Evolutionary conservation across 1,140 invertebrate genomes (phyloP), one percentile per base, ranked within the genome.

Genomic region (Paramacrobiotus metropolitanus): DNA sequence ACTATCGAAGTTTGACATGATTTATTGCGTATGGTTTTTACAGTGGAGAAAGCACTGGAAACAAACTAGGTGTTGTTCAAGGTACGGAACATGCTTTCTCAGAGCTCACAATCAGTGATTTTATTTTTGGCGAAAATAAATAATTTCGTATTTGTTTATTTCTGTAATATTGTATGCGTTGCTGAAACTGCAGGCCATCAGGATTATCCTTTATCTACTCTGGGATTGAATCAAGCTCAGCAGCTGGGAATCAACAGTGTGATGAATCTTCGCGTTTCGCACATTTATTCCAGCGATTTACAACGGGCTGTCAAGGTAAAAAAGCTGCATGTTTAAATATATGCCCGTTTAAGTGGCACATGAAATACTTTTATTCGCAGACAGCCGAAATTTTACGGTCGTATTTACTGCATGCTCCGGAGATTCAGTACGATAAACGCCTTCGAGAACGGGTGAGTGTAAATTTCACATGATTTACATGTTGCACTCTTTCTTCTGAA

Each of bases 61-160:
- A 55, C 48, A 55, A 55, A 24, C 24, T 55, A 4, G 48, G 48
- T 28, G 48, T 55, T 9, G 48, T 55, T 28, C 48, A 55, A 55
- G 48, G 48, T 55, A n/a, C n/a, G n/a, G n/a, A n/a, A n/a, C n/a
- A n/a, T n/a, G n/a, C n/a, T n/a, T n/a, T n/a, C n/a, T n/a, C n/a
- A n/a, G n/a, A n/a, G n/a, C n/a, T n/a, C n/a, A n/a, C n/a, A n/a
- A n/a, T n/a, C 34, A n/a, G 34, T 40, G 9, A 40, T n/a, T 40
- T 40, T 40, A n/a, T 40, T 40, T 40, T 40, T 40, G 15, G 15
- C n/a, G 34, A 40, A 40, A 40, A 40, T 9, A 40, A 40, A n/a
- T 40, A 9, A n/a, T 40, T 40, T 40, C n/a, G 34, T n/a, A 9
- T n/a, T 40, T n/a, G 9, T 55, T 55, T 24, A 28, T 15, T 20